Base-by-base conservation (phyloP, 1,140 invertebrate species). In the Brachionus sp. region DNA sequence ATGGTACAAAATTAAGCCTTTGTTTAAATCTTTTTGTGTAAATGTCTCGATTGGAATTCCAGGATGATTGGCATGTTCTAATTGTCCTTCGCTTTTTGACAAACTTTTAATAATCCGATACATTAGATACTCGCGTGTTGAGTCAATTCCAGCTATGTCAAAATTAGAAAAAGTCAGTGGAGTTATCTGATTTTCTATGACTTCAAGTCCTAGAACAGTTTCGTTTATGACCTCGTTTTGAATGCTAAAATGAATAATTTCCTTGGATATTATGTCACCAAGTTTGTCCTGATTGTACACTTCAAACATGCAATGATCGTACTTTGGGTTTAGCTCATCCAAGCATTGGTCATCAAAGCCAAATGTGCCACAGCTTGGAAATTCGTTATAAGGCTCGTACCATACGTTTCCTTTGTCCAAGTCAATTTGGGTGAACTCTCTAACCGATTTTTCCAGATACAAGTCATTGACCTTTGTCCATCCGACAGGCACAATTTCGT, bases 141-240 rank as follows among this genome's bases (percentile, higher is more conserved):
- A 80, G 33, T 80, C 77, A 10, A 80, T 80, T 3, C 77, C 77
- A 42, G 77, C 77, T 35, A 80, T 80, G 50, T 80, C 77, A 80
- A 80, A 80, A 80, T 80, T 80, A 29, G 50, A 62, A 62, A 80
- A 80, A 13, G 77, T 62, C 25, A 80, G 57, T 7, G 77, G 50
- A 5, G 13, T 66, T 39, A 66, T 57, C 62, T 80, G 77, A 39
- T 66, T 66, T 25, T 80, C 77, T 0, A 80, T 57, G 19, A 80
- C 77, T 33, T 80, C 77, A 3, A 80, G 35, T 1, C 77, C 77
- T 3, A 80, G 25, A 13, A 80, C 39, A 80, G 50, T 80, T 35
- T 80, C 77, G 35, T 80, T 66, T 42, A 80, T 80, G 19, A 66
- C 50, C 19, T 80, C 62, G 25, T 57, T 57, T 39, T 66, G 77